These are phyloP conservation scores for Epistrophella euchroma DNA, from an alignment of 2,888 invertebrate species.

Conservation along the genomic window DNA sequence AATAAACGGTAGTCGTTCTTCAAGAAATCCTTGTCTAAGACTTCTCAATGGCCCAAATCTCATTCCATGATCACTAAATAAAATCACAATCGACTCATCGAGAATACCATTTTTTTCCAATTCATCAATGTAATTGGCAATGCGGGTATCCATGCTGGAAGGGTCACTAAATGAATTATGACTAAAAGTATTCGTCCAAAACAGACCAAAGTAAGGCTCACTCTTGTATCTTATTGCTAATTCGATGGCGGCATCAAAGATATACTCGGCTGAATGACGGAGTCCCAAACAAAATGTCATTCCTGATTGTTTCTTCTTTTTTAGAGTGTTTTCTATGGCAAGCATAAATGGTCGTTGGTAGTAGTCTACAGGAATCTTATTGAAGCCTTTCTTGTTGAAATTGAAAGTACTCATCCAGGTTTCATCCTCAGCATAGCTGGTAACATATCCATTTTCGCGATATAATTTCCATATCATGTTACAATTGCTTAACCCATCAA, in stretches of 20 bases:
- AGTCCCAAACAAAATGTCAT: constrained; percentile 87
- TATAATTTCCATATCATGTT: constrained; percentile 91
- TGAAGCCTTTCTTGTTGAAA: constrained; percentile 89
- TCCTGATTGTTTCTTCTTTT: constrained; percentile 83
- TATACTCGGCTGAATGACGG: constrained; percentile 87
- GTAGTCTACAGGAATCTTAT: constrained; percentile 90
- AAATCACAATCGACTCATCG: constrained; percentile 88
- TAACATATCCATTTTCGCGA: constrained; percentile 88
- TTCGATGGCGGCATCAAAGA: constrained; percentile 88
- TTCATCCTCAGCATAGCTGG: constrained; percentile 92
- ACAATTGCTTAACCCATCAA: constrained; percentile 88
- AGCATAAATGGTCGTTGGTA: constrained; percentile 90
- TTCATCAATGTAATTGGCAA: constrained; percentile 86
- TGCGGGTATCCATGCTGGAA: constrained; percentile 87
- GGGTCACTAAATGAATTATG: constrained; percentile 88
- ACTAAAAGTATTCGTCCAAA: constrained; percentile 91
- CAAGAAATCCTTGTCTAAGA: constrained; percentile 89
- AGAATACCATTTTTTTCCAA: constrained; percentile 86
- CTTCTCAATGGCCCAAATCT: constrained; percentile 89
- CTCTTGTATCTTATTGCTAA: constrained; percentile 87
- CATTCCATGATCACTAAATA: constrained; percentile 92
- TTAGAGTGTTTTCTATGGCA: constrained; percentile 86
- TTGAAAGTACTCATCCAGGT: constrained; percentile 88
- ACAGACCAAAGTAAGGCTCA: constrained; percentile 88
- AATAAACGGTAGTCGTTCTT: constrained; percentile 90